Evolutionary conservation across 1,140 invertebrate genomes (phyloP).

Genomic region (Mercenaria mercenaria): DNA sequence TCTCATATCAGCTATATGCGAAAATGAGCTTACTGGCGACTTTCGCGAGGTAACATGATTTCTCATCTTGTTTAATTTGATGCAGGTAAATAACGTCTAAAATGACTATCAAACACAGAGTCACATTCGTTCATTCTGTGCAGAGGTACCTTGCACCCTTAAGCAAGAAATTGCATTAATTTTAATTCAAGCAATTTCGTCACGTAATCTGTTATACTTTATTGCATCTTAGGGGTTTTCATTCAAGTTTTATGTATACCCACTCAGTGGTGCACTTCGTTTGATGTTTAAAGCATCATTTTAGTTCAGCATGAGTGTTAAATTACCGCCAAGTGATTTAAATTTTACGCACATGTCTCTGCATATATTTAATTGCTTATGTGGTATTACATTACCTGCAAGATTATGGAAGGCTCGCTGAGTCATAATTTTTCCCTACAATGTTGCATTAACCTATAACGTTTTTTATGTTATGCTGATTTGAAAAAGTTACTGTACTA

Average conservation of each 20-base stretch:
- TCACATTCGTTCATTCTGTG: too few relatives aligned
- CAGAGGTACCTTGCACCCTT: neutral
- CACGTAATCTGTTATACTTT: constrained; percentile 31
- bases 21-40: too few relatives aligned
- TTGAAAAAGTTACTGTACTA: too few relatives aligned
- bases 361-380: constrained; percentile 31
- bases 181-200: constrained; percentile 17
- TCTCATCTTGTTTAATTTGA: too few relatives aligned
- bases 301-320: neutral
- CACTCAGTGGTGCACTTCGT: constrained; percentile 12
- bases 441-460: too few relatives aligned
- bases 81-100: too few relatives aligned
- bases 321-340: constrained; percentile 41
- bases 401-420: neutral
- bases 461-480: too few relatives aligned
- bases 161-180: constrained; percentile 7
- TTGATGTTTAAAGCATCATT: constrained; percentile 25
- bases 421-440: neutral
- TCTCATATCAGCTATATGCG: too few relatives aligned
- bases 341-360: constrained; percentile 41
- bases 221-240: constrained; percentile 7
- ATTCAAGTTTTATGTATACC: constrained; percentile 21
- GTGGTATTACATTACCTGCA: neutral
- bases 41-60: too few relatives aligned
- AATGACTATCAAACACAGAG: too few relatives aligned